Evolutionary conservation across 2,888 invertebrate species (phyloP), one percentile per base, ranked within the genome.

Genomic region (Andrena hattorfiana): DNA sequence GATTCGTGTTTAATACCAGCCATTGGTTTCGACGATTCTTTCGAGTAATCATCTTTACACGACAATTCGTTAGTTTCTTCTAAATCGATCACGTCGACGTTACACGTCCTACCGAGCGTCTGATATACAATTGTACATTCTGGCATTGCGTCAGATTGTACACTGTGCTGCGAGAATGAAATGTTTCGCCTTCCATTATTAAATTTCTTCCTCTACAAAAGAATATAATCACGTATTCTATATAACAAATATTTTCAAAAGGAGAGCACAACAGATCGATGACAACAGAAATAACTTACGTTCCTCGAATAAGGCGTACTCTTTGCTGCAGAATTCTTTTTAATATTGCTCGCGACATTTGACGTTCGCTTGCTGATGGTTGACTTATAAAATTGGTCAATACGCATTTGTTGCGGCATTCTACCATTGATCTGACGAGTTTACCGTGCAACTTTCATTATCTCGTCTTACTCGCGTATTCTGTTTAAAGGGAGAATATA

Each of bases 311-410:
- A 0, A 13, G 28, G 23, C 16, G 20, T 1, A 8, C 2, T 59
- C 48, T 7, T 42, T 4, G 2, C 2, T 2, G 1, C 23, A 59
- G 10, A 8, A 42, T 16, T 35, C 1, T 62, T 63, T 13, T 81
- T 63, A 23, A n/a, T 4, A 13, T 49, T 75, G 0, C 7, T n/a
- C 6, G 2, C 16, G 26, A 4, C 7, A 23, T 30, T 5, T 5
- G 51, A 5, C 2, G 6, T 8, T 10, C 10, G 62, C 16, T 20
- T 72, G 20, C 16, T 49, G 23, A 2, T 51, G 2, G 30, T 42
- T 42, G 30, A 35, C 69, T 69, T 68, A 49, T 59, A 86, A 42
- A 35, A 86, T 10, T 87, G 62, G 5, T 87, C 76, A 4, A 86
- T 73, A 2, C 20, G 62, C 2, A 20, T 74, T 67, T 86, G 86